Percentiles rank a stretch among this genome's conserved stretches.
phyloP scores from a whole-genome alignment of 2,113 vertebrate genomes.

The Acanthisitta chloris region DNA sequence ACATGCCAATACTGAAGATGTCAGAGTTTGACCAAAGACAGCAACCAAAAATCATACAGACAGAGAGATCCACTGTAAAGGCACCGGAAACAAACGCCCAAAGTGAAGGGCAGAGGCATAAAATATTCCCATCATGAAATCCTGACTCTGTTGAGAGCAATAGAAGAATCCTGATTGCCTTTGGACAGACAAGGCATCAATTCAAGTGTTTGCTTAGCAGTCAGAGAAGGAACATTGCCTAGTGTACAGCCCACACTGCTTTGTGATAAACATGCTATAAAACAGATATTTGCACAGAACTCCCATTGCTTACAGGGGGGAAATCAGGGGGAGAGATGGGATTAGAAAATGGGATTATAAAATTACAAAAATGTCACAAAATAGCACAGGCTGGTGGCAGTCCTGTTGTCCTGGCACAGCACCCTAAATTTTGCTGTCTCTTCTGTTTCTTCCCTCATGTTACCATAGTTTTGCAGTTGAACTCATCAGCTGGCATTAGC shows the following conservation, averaged over 20 bases:
- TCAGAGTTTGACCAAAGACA: not conserved
- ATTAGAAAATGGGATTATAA: not conserved
- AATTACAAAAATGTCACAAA: not conserved
- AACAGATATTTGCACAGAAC: conserved; percentile 4
- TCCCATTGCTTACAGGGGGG: not conserved
- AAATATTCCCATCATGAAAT: not conserved
- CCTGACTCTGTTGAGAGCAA: not conserved
- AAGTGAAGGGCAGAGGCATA: not conserved
- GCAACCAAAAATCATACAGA: not conserved
- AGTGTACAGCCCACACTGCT: not conserved
- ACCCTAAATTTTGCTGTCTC: not conserved
- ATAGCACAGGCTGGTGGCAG: not conserved
- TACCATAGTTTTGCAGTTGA: not conserved
- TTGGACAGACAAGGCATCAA: not conserved
- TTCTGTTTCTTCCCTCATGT: not conserved
- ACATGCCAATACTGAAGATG: accelerated
- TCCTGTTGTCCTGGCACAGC: not conserved
- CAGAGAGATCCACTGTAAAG: not conserved
- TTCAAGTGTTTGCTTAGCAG: conserved; percentile 6
- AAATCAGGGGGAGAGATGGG: not conserved
- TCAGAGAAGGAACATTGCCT: conserved; percentile 10
- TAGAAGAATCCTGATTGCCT: not conserved
- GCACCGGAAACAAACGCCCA: not conserved
- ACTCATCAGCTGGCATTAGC: not conserved
- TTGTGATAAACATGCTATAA: conserved; percentile 25